Base-by-base conservation (phyloP, 2,113 vertebrate species). In the Syrrhaptes paradoxus region DNA sequence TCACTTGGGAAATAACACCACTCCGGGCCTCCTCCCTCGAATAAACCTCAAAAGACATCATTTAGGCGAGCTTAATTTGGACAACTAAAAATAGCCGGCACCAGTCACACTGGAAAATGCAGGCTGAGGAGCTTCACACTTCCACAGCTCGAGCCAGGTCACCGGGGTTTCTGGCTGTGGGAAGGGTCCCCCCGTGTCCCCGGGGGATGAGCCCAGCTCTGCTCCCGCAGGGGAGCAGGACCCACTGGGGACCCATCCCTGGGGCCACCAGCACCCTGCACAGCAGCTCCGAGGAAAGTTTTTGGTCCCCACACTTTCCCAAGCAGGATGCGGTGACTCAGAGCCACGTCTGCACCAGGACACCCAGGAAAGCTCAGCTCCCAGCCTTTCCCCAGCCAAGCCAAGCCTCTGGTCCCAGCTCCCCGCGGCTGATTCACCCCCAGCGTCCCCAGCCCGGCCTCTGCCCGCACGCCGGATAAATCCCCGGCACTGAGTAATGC, bases 31-130 rank as follows among this genome's bases (percentile, higher is more conserved):
- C 95, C 95, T 97, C 96, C 93, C 89, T 89, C 95, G 25, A 86
- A 87, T 55, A 93, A 97, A 95, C 93, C 96, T 95, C 91, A 93
- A 87, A 96, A 96, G 93, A 90, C 93, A 90, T 85, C 86, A 54
- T 90, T 96, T 92, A 67, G 89, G 49, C 65, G 0, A 92, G 93
- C 95, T 95, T 86, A 92, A 92, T 90, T 90, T 63, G 89, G 94
- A 78, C 90, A 52, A 90, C 96, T 97, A 96, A 96, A 97, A 97
- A 96, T 95, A 96, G 92, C 85, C 76, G 1, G 92, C 91, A 85
- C 93, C 58, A 65, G 94, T 90, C 90, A 92, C 90, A 83, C 70
- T 85, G 83, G 76, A 94, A 93, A 84, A 90, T 3, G 58, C 90
- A 54, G 76, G 87, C 91, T 59, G 82, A 14, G 61, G 83, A 92